Base-by-base conservation (phyloP, 1,140 invertebrate genomes). In the Calliopsis andreniformis region DNA sequence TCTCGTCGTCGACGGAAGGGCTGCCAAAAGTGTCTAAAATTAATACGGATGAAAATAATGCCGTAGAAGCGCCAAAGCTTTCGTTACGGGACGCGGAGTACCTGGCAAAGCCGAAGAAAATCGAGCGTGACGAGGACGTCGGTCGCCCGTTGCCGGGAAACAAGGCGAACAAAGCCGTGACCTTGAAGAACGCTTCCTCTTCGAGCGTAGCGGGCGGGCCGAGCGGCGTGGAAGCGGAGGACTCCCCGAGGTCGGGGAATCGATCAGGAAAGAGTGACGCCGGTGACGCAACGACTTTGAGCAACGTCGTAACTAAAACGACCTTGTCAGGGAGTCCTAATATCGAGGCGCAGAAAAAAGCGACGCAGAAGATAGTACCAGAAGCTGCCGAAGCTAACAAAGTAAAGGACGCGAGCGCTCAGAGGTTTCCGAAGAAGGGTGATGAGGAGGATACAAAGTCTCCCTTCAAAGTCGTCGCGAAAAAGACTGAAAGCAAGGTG, bases 11-110 rank as follows among this genome's bases (percentile, higher is more conserved):
- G 20, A 49, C 39, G 39, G 53, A 56, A 45, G 6, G 63, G 64
- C 69, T 87, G 86, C 86, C 86, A 87, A 87, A 84, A 80, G 58
- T 59, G 75, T 82, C 85, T 83, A 84, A 79, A 86, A 87, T 87
- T 86, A 86, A 84, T 87, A 53, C 78, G 63, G 83, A 85, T 84
- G 79, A 73, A 85, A 85, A 85, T 85, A 85, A 85, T 85, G 42
- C 82, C 82, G 78, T 85, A 84, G 75, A 85, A 83, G 81, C 78
- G 82, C 72, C 82, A 84, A 76, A 81, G 75, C 67, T 67, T 76
- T 55, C 75, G 70, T 81, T 78, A 75, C 63, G 75, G 71, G 83
- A 32, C 49, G 12, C 78, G 43, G 64, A 61, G 77, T 69, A 79
- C 53, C 82, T 78, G 82, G 81, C 81, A 61, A 70, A 66, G 28